These are phyloP conservation scores for Alcedo atthis DNA, from an alignment of 2,797 vertebrate genomes.

Conservation along the genomic window DNA sequence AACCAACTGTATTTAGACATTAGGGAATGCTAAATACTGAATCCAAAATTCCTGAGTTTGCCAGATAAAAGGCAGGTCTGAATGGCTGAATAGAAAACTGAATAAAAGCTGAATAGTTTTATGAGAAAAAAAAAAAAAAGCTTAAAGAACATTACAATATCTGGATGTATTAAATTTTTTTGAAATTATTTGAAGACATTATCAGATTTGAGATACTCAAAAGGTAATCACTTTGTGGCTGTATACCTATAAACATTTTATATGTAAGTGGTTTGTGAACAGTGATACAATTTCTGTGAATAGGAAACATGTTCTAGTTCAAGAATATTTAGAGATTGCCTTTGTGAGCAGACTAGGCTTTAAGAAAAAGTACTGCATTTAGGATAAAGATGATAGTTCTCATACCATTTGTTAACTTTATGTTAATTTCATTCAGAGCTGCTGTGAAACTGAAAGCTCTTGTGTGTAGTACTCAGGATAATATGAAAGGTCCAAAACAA, in stretches of 20 bases:
- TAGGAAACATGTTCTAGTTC: not conserved
- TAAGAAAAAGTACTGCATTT: no score
- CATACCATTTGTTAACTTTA: no score
- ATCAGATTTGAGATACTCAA: not conserved
- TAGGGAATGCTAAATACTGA: not conserved
- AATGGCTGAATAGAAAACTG: not conserved
- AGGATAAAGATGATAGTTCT: no score
- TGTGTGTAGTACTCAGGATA: not conserved
- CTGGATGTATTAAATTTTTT: not conserved
- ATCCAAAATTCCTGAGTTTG: not conserved
- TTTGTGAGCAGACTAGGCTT: not conserved
- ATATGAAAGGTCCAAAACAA: not conserved
- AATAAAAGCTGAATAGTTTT: not conserved
- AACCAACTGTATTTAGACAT: not conserved
- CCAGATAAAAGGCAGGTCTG: not conserved
- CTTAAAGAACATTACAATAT: not conserved
- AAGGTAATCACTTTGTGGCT: not conserved
- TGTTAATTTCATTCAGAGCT: not conserved
- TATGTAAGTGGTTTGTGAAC: not conserved
- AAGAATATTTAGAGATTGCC: not conserved
- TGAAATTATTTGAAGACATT: not conserved
- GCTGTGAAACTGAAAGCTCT: not conserved
- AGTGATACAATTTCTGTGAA: not conserved
- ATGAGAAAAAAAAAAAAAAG: not conserved
- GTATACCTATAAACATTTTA: not conserved